phyloP scores from a whole-genome alignment of 2,113 vertebrate species.

The Sebastes schlegelii region DNA sequence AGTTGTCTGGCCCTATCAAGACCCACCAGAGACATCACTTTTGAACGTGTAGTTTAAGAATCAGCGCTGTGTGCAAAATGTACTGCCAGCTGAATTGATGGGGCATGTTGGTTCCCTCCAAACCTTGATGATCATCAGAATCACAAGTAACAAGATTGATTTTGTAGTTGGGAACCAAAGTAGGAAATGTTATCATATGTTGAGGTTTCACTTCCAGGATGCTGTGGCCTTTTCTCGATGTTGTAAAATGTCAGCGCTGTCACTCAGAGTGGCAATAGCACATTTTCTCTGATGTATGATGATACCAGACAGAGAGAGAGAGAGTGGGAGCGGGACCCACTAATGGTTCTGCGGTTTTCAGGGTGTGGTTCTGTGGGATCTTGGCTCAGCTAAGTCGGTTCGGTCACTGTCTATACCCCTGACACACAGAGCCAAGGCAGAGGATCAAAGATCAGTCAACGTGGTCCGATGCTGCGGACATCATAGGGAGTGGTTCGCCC shows the following conservation, averaged over 20 bases:
- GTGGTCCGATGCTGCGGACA: conserved; percentile 39
- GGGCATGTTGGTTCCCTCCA: conserved; percentile 33
- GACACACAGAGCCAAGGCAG: conserved; percentile 45
- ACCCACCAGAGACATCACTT: conserved; percentile 13
- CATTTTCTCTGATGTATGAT: conserved; percentile 23
- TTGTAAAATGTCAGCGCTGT: conserved; percentile 40
- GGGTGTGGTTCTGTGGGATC: conserved; percentile 62
- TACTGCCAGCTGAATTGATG: conserved; percentile 16
- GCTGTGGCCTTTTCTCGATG: conserved; percentile 20
- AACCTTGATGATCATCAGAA: background rate
- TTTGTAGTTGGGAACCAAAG: conserved; percentile 10
- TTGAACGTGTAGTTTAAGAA: conserved; percentile 14
- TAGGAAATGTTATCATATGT: conserved; percentile 21
- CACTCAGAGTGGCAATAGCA: conserved; percentile 28
- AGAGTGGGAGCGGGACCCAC: conserved; percentile 27
- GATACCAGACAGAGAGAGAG: conserved; percentile 19
- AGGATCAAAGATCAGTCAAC: conserved; percentile 65
- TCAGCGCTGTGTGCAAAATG: conserved; percentile 9
- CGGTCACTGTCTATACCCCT: conserved; percentile 55
- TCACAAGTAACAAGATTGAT: conserved; percentile 24
- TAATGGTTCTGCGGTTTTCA: conserved; percentile 45
- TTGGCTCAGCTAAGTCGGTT: conserved; percentile 52
- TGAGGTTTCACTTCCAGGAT: conserved; percentile 29
- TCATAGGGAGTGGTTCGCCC: conserved; percentile 63
- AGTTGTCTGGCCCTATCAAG: conserved; percentile 14